A percentile compares a stretch with the other conserved stretches of the same genome.
Evolutionary conservation across 2,113 vertebrate genomes (phyloP).

Genomic region (Syngnathus typhle): DNA sequence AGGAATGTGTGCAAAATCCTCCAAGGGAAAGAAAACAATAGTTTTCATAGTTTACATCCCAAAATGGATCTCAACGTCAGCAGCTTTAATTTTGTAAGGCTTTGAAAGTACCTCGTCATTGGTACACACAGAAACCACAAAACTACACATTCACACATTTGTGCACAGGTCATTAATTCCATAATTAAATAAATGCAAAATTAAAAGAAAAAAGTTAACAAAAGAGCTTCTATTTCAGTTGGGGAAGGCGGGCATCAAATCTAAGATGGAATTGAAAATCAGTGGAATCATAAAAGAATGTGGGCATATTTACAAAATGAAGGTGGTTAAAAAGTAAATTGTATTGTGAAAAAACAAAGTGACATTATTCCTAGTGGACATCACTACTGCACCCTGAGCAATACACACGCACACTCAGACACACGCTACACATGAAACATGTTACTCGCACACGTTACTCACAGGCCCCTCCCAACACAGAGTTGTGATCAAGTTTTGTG

Average conservation of each 20-base stretch:
- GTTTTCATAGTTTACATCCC: slow-evolving; percentile 1
- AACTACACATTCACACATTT: slow-evolving; percentile 33
- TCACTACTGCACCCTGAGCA: slow-evolving; percentile 64
- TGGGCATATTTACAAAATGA: slow-evolving; percentile 47
- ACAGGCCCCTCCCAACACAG: not conserved
- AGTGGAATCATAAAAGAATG: not conserved
- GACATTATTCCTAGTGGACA: slow-evolving; percentile 40
- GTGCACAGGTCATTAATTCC: slow-evolving; percentile 24
- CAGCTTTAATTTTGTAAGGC: slow-evolving; percentile 64
- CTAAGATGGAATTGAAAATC: not conserved
- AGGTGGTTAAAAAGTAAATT: slow-evolving; percentile 10
- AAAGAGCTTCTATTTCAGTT: slow-evolving; percentile 3
- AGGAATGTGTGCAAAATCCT: not conserved
- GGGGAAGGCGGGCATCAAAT: not conserved
- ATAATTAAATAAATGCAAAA: slow-evolving; percentile 29
- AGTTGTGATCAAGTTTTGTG: slow-evolving; percentile 57
- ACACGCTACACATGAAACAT: slow-evolving; percentile 14
- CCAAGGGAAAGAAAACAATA: not conserved
- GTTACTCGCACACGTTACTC: not conserved
- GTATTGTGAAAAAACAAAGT: slow-evolving; percentile 12
- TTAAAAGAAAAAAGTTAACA: not conserved
- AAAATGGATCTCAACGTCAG: slow-evolving; percentile 38
- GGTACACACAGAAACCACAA: slow-evolving; percentile 29
- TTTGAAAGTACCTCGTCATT: slow-evolving; percentile 52
- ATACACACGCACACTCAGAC: slow-evolving; percentile 25